phyloP scores from a whole-genome alignment of 2,113 vertebrate species.

The Gavia stellata region DNA sequence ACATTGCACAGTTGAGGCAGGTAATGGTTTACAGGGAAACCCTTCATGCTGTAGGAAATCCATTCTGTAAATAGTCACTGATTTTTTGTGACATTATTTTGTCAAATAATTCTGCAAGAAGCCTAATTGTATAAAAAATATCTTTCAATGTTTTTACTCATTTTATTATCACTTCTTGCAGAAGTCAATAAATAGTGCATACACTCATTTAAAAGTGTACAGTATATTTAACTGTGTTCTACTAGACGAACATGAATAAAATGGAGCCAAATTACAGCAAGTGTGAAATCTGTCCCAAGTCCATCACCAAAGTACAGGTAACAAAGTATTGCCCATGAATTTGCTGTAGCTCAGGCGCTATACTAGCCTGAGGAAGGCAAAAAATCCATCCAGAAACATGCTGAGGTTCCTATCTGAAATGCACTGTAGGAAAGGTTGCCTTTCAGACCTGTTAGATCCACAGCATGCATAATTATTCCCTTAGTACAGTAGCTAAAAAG shows the following conservation, averaged over 20 bases:
- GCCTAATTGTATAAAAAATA: not conserved
- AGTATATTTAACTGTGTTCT: not conserved
- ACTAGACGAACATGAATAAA: not conserved
- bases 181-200: not conserved
- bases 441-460: not conserved
- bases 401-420: not conserved
- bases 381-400: not conserved
- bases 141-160: not conserved
- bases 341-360: not conserved
- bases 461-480: not conserved
- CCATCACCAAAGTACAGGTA: not conserved
- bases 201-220: not conserved
- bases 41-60: not conserved
- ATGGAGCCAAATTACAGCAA: not conserved
- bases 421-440: not conserved
- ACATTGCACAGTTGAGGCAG: not conserved
- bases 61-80: not conserved
- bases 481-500: not conserved
- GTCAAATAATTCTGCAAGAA: not conserved
- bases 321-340: not conserved
- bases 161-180: not conserved
- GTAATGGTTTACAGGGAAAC: not conserved
- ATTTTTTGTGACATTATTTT: not conserved
- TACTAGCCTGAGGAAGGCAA: not conserved
- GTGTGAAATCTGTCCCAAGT: not conserved